These are phyloP conservation scores for Orthonyx spaldingii DNA, from an alignment of 2,113 vertebrate species.

Conservation along the genomic window DNA sequence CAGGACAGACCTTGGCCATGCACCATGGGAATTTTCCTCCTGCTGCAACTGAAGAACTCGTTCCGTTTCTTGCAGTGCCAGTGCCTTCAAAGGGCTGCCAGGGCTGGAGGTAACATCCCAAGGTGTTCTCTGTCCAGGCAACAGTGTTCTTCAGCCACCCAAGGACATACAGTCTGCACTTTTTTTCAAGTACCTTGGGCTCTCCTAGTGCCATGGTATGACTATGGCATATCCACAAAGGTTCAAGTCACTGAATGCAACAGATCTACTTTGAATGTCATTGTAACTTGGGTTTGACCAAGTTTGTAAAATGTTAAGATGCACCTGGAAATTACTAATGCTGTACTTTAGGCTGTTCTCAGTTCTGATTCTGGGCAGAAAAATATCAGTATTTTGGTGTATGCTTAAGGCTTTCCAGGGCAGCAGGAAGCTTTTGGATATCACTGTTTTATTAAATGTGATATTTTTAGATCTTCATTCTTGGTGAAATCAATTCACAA, in stretches of 20 bases:
- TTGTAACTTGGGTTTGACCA: fast-evolving
- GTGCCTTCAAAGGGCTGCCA: not conserved
- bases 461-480: not conserved
- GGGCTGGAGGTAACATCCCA: not conserved
- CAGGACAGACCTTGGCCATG: not conserved
- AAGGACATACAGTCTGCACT: not conserved
- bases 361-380: not conserved
- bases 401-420: not conserved
- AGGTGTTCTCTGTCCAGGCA: not conserved
- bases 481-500: not conserved
- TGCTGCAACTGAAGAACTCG: fast-evolving
- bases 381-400: not conserved
- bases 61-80: not conserved
- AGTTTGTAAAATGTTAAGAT: not conserved
- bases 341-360: not conserved
- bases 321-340: not conserved
- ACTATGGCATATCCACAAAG: not conserved
- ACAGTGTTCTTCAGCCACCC: not conserved
- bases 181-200: fast-evolving
- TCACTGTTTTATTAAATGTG: not conserved
- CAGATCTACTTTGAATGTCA: not conserved
- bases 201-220: not conserved
- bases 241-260: not conserved
- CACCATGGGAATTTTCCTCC: not conserved
- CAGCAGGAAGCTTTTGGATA: not conserved